Base-by-base conservation (phyloP, 2,113 vertebrate genomes). In the Tachysurus vachellii region DNA sequence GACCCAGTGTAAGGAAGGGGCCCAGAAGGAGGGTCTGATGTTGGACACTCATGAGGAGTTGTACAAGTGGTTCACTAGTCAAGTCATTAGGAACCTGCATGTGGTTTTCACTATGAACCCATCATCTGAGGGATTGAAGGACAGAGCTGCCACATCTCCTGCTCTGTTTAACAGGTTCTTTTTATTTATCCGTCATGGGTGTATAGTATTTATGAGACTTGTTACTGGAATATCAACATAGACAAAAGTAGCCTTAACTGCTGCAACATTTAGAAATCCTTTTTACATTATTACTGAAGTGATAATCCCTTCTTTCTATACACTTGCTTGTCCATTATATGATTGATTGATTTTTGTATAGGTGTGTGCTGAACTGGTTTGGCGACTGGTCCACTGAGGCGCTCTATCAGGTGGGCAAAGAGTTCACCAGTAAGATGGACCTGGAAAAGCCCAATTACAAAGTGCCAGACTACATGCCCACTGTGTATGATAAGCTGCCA, bases 61-160 rank as follows among this genome's bases (percentile, higher is more conserved):
- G 13, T 99, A 99, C 92, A 98, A 97, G 88, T 99, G 98, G 98
- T 99, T 99, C 94, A 98, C 98, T 57, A 99, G 98, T 92, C 98
- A 99, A 93, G 98, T 99, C 83, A 99, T 99, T 93, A 96, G 97
- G 89, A 99, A 99, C 94, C 96, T 99, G 57, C 98, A 99, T 8
- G 98, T 99, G 1, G 98, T 99, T 87, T 99, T 99, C 94, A 99
- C 98, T 92, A 99, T 99, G 98, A 99, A 99, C 90, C 98, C 98
- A 0, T 99, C 98, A n/a, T 99, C 98, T 0, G 98, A 99, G 92
- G 98, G 98, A 6, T 94, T 99, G 91, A 99, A 99, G 94, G 98
- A 99, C 93, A 94, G 98, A 1, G 98, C 98, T 0, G 98, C 98
- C 90, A 99, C 98, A 0, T 99, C 98, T 28, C 98, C 98, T 28